Evolutionary conservation across 2,797 vertebrate genomes (phyloP).

Genomic region (Hapalemur alaotrensis): DNA sequence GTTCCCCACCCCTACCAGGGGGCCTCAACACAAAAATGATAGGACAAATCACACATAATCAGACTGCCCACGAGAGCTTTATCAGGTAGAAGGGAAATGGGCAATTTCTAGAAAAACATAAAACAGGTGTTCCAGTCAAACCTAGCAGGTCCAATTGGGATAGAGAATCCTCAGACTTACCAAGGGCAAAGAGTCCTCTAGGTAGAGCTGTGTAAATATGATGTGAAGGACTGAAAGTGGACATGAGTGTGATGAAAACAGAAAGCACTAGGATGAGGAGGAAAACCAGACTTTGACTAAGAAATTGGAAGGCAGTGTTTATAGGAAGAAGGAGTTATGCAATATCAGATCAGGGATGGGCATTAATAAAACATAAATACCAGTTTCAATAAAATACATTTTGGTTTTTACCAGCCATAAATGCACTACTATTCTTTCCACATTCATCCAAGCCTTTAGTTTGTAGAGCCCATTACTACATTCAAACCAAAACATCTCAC

Average conservation of each 20-base stretch:
- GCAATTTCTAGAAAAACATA: neutral
- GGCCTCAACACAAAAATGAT: neutral
- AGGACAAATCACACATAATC: neutral
- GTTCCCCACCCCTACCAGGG: no score
- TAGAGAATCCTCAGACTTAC: neutral
- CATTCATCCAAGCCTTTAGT: neutral
- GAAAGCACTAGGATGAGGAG: neutral
- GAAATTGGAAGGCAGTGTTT: neutral
- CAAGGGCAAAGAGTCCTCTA: neutral
- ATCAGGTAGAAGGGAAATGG: neutral
- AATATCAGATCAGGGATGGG: neutral
- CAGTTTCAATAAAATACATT: neutral
- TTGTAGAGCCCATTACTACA: neutral
- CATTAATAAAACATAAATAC: constrained; percentile 4
- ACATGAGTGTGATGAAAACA: neutral
- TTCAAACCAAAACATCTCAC: neutral
- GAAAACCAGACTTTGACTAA: neutral
- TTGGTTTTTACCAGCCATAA: constrained; percentile 1
- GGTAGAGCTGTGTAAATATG: neutral
- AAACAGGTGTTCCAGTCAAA: neutral
- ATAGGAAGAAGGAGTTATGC: neutral
- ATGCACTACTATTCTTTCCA: neutral
- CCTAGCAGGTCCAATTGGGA: neutral
- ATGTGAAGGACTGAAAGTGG: neutral
- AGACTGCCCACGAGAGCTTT: neutral